Conservation (phyloP, 2,113 vertebrate genomes). For the Sapajus apella region DNA sequence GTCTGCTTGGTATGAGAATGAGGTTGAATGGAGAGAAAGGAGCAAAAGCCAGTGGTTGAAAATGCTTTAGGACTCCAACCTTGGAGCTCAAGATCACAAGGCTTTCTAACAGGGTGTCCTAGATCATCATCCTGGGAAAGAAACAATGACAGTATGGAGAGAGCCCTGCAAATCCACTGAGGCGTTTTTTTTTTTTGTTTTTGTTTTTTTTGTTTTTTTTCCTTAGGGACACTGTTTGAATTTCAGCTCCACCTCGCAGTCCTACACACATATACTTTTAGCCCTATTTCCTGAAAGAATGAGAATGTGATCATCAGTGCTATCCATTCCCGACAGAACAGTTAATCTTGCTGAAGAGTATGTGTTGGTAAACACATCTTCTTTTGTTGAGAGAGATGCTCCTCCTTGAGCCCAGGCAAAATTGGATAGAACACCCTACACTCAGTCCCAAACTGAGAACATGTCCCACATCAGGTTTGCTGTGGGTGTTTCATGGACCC, state of each 20-base stretch:
- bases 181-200: no score
- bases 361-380: background rate
- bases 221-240: background rate
- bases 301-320: background rate
- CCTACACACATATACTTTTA: background rate
- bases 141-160: background rate
- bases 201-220: no score
- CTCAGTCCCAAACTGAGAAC: background rate
- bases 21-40: background rate
- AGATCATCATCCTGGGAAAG: background rate
- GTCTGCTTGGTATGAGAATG: background rate
- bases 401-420: background rate
- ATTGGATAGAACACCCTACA: background rate
- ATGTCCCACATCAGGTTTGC: background rate
- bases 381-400: background rate
- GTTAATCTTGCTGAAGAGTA: background rate
- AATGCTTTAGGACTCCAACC: background rate
- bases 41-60: background rate
- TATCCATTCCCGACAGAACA: background rate
- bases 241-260: background rate
- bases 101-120: background rate
- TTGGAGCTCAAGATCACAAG: background rate
- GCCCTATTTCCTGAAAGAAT: background rate
- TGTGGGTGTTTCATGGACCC: background rate
- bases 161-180: background rate